These are phyloP conservation scores for Cisticola juncidis DNA, from an alignment of 2,113 vertebrate species.

Conservation along the genomic window DNA sequence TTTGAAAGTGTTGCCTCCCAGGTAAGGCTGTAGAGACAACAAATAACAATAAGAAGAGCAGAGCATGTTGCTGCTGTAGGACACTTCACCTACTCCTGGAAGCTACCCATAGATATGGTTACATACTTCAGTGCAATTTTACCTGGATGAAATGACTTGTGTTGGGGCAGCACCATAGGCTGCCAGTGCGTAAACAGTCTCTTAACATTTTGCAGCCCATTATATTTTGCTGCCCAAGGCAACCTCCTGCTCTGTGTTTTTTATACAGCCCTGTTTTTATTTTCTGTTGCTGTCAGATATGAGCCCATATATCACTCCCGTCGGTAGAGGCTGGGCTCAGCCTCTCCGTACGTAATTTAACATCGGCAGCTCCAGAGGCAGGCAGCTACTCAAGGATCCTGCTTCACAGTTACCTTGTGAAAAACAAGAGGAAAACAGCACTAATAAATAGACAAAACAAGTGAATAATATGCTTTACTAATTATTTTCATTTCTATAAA, in stretches of 20 bases:
- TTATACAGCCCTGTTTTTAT: slow-evolving; percentile 59
- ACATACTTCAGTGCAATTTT: not conserved
- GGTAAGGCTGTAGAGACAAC: not conserved
- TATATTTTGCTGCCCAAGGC: slow-evolving; percentile 59
- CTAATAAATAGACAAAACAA: not conserved
- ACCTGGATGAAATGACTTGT: not conserved
- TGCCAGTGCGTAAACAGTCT: slow-evolving; percentile 60
- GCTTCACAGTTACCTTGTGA: not conserved
- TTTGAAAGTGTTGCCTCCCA: not conserved
- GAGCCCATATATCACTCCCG: slow-evolving; percentile 53
- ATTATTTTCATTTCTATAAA: not conserved
- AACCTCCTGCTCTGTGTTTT: slow-evolving; percentile 51
- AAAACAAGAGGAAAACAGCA: not conserved
- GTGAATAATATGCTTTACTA: not conserved
- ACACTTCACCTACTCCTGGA: not conserved
- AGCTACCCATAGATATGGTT: not conserved
- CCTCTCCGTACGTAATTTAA: not conserved
- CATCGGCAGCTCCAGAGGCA: not conserved
- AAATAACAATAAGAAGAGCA: not conserved
- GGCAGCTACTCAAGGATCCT: not conserved
- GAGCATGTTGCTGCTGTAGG: not conserved
- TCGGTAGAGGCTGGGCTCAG: not conserved
- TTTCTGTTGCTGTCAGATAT: slow-evolving; percentile 52
- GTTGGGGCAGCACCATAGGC: not conserved
- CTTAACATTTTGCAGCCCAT: slow-evolving; percentile 66